Percentiles rank a stretch among this genome's conserved stretches.
Conservation (phyloP, 2,888 invertebrate genomes). For the Meghimatium bilineatum region DNA sequence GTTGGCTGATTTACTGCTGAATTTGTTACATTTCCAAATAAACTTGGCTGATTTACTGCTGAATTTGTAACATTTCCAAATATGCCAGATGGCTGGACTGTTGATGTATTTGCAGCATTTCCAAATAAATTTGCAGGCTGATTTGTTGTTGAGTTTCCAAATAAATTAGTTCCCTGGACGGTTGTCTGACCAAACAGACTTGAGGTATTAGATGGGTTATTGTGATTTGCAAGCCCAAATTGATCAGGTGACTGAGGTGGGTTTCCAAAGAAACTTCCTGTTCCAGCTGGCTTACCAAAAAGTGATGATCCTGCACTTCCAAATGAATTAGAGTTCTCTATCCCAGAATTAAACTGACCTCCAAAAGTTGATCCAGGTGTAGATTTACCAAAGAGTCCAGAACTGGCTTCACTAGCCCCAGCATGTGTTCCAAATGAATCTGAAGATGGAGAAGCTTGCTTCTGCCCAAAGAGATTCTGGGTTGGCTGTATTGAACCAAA, state of each 20-base stretch:
- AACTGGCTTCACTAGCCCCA: background rate
- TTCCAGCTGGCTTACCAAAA: conserved; percentile 49
- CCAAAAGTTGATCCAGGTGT: conserved; percentile 10
- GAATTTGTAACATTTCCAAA: background rate
- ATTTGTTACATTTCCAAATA: background rate
- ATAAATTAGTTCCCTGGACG: background rate
- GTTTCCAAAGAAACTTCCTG: conserved; percentile 38
- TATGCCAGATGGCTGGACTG: background rate
- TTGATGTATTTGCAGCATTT: background rate
- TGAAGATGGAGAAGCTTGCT: background rate
- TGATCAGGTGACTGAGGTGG: background rate
- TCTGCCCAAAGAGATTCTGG: conserved; percentile 11
- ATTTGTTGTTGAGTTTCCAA: background rate
- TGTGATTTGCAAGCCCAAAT: conserved; percentile 20
- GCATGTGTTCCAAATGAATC: background rate
- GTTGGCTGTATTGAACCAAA: conserved; percentile 25
- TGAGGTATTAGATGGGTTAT: background rate
- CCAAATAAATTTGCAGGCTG: background rate
- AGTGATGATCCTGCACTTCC: conserved; percentile 4
- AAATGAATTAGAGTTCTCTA: background rate
- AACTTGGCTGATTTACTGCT: background rate
- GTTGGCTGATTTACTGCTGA: background rate
- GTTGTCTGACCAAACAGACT: conserved; percentile 14
- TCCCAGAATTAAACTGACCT: background rate
- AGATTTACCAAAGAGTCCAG: conserved; percentile 2